Evolutionary conservation across 2,888 invertebrate genomes (phyloP).

Genomic region (Clunio marinus): DNA sequence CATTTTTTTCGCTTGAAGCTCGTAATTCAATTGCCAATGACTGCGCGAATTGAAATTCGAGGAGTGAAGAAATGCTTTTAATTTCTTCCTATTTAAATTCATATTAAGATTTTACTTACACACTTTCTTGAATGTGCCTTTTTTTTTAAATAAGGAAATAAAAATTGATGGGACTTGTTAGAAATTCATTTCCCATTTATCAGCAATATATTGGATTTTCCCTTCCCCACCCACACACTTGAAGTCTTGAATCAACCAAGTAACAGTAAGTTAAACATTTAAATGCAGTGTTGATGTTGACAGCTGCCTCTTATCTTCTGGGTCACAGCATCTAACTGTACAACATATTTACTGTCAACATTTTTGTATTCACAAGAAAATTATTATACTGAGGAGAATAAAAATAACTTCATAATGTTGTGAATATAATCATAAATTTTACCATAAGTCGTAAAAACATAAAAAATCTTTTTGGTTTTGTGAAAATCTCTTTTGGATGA

Average conservation of each 20-base stretch:
- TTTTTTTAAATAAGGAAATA: background rate
- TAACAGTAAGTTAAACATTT: background rate
- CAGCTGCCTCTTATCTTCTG: background rate
- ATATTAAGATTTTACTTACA: conserved; percentile 5
- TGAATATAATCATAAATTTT: background rate
- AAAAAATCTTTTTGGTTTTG: too few relatives aligned
- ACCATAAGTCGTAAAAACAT: too few relatives aligned
- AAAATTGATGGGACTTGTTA: background rate
- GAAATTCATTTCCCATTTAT: background rate
- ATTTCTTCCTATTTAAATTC: background rate
- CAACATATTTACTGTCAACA: conserved; percentile 12
- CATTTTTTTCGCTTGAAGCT: background rate
- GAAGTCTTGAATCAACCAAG: background rate
- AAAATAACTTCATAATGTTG: background rate
- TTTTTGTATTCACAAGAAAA: background rate
- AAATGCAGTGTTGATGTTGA: background rate
- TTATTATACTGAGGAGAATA: background rate
- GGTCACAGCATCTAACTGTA: background rate
- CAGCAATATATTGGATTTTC: background rate
- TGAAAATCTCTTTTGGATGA: too few relatives aligned
- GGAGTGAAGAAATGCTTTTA: background rate
- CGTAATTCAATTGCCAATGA: background rate
- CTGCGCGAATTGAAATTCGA: background rate
- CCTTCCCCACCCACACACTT: background rate
- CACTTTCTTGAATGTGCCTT: background rate